Base-by-base conservation (phyloP, 64 coral and sea anemone genomes). In the Orbicella faveolata region DNA sequence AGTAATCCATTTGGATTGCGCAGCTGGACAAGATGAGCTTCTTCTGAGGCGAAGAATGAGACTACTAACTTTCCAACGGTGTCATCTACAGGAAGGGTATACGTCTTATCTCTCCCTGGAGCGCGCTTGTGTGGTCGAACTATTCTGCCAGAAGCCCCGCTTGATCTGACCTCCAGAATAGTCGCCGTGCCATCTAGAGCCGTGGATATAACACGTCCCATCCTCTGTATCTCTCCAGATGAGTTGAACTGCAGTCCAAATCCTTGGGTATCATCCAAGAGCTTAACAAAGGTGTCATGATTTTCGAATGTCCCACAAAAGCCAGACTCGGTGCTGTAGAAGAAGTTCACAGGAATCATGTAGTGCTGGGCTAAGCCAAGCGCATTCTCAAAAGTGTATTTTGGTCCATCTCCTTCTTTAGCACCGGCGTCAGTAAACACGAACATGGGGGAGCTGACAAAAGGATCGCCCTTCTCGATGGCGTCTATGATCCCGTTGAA, bases 381-480 rank as follows among this genome's bases (percentile, higher is more conserved):
- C 1, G 82, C 89, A 39, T 94, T 91, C 4, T 94, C 93, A 3
- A 80, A 37, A 33, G 86, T 94, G 89, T 90, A 90, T 14, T 94
- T 77, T 10, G 77, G 75, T 11, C 81, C 87, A 16, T 83, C 83
- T 73, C 78, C 84, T 15, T 88, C 84, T 88, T 94, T 94, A 1
- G 81, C 61, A 9, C 87, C 87, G 44, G 92, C 92, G 44, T 94
- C 92, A 35, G 92, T 94, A 20, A 94, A 94, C 10, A 94, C 92
- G 39, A 86, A 94, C 74, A 94, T 94, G 23, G 92, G 92, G 7
- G 92, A 94, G 25, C 75, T 62, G 6, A 30, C 7, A 51, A 16
- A 21, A 20, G 92, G 92, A 1, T 39, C 14, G 13, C 80, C 76
- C 11, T 80, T 88, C 18, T 67, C 72, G 23, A 88, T 88, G n/a